phyloP scores from a whole-genome alignment of 2,797 vertebrate species.

The Caiman crocodilus region DNA sequence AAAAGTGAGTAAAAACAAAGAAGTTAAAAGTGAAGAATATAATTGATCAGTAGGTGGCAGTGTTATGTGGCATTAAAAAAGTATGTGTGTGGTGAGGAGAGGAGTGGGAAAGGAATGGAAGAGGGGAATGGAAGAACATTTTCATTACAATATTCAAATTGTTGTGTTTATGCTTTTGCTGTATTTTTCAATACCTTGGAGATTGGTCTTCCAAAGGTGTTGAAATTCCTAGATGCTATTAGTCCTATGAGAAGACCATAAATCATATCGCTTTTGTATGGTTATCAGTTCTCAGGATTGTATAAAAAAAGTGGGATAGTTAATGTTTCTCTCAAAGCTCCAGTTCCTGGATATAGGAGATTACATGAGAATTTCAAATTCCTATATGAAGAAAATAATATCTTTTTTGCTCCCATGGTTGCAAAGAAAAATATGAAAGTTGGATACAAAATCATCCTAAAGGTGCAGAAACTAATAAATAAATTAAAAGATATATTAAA shows the following conservation, averaged over 20 bases:
- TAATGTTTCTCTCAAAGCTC: accelerated
- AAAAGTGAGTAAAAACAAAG: no score
- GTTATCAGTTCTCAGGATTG: neutral
- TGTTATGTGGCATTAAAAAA: accelerated
- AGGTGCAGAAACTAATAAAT: neutral
- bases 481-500: neutral
- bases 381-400: neutral
- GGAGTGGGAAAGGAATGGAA: no score
- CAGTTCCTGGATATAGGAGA: neutral
- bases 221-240: neutral
- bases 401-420: neutral
- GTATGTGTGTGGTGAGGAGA: accelerated
- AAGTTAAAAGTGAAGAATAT: accelerated
- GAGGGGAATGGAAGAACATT: accelerated
- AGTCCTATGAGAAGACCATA: no score
- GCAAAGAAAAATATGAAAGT: neutral
- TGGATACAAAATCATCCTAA: neutral
- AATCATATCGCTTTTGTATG: neutral
- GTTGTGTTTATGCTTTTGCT: neutral
- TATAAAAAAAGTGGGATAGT: neutral
- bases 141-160: neutral
- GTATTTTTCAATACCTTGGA: neutral
- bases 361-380: neutral
- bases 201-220: neutral
- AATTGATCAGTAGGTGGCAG: neutral